These are phyloP conservation scores for Drosophila sproati DNA, from an alignment of 1,140 invertebrate genomes.

Conservation along the genomic window DNA sequence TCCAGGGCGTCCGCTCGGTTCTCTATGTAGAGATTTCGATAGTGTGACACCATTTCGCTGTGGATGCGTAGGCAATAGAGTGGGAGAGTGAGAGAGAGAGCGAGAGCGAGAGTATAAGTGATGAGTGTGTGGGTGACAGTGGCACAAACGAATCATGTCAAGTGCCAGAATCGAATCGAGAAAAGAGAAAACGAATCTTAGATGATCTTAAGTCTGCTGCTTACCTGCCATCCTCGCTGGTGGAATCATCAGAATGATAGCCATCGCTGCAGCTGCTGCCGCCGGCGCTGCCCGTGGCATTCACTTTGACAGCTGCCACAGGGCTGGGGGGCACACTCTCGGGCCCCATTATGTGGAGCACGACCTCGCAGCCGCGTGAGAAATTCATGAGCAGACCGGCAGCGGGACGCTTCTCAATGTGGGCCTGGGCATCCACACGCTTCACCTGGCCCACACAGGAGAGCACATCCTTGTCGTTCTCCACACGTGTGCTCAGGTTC, in stretches of 20 bases:
- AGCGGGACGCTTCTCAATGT: slow-evolving; percentile 87
- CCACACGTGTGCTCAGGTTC: slow-evolving; percentile 87
- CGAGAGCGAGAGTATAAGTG: slow-evolving; percentile 12
- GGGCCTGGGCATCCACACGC: slow-evolving; percentile 86
- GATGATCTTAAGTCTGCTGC: background rate
- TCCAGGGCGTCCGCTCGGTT: slow-evolving; percentile 94
- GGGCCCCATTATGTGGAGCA: slow-evolving; percentile 90
- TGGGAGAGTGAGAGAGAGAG: slow-evolving; percentile 3
- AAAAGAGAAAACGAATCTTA: slow-evolving; percentile 7
- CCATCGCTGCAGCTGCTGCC: slow-evolving; percentile 87
- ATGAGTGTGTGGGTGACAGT: slow-evolving; percentile 47
- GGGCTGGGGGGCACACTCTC: slow-evolving; percentile 62
- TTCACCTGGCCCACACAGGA: slow-evolving; percentile 88
- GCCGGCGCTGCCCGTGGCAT: slow-evolving; percentile 86
- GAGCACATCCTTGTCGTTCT: slow-evolving; percentile 90
- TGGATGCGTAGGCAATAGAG: slow-evolving; percentile 39
- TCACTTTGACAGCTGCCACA: slow-evolving; percentile 36
- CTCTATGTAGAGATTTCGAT: slow-evolving; percentile 93
- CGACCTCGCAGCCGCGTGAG: slow-evolving; percentile 91
- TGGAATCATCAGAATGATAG: slow-evolving; percentile 93
- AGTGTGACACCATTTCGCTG: slow-evolving; percentile 90
- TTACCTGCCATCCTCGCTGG: slow-evolving; percentile 87
- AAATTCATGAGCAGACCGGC: slow-evolving; percentile 93
- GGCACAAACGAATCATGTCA: slow-evolving; percentile 50
- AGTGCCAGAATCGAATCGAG: slow-evolving; percentile 33